Conservation (phyloP, 2,113 vertebrate species). For the Boleophthalmus pectinirostris region DNA sequence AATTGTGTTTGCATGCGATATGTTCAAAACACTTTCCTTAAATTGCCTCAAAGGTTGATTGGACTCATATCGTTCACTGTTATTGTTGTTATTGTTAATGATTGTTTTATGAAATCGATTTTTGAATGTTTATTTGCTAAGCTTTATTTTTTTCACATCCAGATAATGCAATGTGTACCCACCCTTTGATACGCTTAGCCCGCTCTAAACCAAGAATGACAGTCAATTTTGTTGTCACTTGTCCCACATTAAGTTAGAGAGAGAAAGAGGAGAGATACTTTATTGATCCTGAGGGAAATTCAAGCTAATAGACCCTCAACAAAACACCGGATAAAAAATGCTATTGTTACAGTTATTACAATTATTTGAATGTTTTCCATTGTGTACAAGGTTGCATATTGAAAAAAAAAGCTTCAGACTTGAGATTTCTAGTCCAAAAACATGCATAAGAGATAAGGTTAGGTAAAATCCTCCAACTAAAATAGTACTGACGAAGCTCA, state of each 20-base stretch:
- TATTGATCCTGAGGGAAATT: too few relatives aligned
- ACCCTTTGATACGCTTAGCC: background rate
- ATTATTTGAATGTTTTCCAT: too few relatives aligned
- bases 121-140: slow-evolving; percentile 18
- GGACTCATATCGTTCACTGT: background rate
- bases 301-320: too few relatives aligned
- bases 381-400: too few relatives aligned
- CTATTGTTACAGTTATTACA: too few relatives aligned
- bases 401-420: too few relatives aligned
- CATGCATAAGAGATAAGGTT: too few relatives aligned
- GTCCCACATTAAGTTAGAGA: background rate
- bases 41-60: slow-evolving; percentile 5
- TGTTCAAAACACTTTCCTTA: slow-evolving; percentile 13
- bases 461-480: too few relatives aligned
- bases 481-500: too few relatives aligned
- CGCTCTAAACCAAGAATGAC: background rate
- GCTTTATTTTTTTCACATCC: slow-evolving; percentile 39
- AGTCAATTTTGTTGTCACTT: background rate
- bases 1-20: slow-evolving; percentile 40
- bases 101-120: background rate
- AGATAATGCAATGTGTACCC: slow-evolving; percentile 13
- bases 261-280: too few relatives aligned
- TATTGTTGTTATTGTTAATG: background rate
- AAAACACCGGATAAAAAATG: too few relatives aligned
- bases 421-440: too few relatives aligned